Percentiles rank a stretch among this genome's conserved stretches.
phyloP scores from a whole-genome alignment of 2,113 vertebrate genomes.

The Chaetorhynchus papuensis region DNA sequence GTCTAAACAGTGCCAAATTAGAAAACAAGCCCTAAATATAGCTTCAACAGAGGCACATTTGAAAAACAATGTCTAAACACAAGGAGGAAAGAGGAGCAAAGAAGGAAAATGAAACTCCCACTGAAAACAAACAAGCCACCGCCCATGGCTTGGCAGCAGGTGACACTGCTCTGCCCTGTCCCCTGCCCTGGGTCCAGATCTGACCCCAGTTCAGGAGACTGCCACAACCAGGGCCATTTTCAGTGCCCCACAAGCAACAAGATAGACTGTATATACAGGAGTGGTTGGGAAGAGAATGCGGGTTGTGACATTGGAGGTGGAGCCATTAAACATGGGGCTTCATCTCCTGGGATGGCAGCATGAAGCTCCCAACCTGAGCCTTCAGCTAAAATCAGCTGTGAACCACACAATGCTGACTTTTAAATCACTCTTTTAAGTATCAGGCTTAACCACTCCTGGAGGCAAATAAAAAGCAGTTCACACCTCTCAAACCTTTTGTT shows the following conservation, averaged over 20 bases:
- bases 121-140: neutral
- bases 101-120: neutral
- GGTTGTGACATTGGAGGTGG: neutral
- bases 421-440: neutral
- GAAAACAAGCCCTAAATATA: conserved; percentile 48
- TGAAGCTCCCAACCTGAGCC: neutral
- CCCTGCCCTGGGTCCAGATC: fast-evolving
- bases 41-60: neutral
- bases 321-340: neutral
- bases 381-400: neutral
- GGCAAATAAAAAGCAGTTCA: neutral
- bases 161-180: fast-evolving
- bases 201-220: fast-evolving
- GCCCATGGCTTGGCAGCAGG: fast-evolving
- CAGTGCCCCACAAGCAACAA: fast-evolving
- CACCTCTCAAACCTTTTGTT: neutral
- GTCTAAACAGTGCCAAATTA: conserved; percentile 25
- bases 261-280: fast-evolving
- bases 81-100: neutral
- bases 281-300: fast-evolving
- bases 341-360: neutral
- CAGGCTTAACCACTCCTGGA: neutral
- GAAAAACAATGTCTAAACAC: neutral
- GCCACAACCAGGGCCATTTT: neutral
- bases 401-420: neutral